Evolutionary conservation across 1,140 invertebrate genomes (phyloP).

Genomic region (Zaprionus ghesquierei): DNA sequence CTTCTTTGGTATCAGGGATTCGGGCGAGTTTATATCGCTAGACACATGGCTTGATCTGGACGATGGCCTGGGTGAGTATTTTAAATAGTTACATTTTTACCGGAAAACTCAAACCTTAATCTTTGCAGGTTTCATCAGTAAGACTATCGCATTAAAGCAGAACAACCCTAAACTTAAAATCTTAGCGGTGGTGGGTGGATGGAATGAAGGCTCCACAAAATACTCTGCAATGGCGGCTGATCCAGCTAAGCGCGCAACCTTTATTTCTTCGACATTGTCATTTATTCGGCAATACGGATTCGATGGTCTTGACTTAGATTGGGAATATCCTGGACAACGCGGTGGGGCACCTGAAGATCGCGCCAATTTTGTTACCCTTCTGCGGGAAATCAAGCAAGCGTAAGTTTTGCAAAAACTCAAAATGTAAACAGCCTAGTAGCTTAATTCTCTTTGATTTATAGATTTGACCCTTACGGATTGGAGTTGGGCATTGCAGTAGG

Average conservation of each 20-base stretch:
- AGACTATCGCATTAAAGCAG: slow-evolving; percentile 82
- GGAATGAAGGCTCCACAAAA: slow-evolving; percentile 87
- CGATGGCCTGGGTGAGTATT: slow-evolving; percentile 61
- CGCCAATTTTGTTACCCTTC: slow-evolving; percentile 83
- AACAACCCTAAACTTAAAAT: slow-evolving; percentile 86
- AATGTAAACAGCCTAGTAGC: neutral
- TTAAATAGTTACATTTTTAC: neutral
- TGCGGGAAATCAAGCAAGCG: slow-evolving; percentile 83
- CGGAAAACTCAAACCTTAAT: neutral
- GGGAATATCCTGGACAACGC: slow-evolving; percentile 86
- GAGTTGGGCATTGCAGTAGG: slow-evolving; percentile 86
- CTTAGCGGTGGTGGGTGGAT: slow-evolving; percentile 89
- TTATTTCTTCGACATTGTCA: slow-evolving; percentile 83
- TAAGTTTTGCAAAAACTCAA: slow-evolving; percentile 50
- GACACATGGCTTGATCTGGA: slow-evolving; percentile 86
- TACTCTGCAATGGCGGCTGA: slow-evolving; percentile 85
- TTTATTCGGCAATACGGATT: slow-evolving; percentile 85
- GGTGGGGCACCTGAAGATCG: slow-evolving; percentile 83
- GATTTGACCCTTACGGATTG: slow-evolving; percentile 81
- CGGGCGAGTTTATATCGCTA: slow-evolving; percentile 83
- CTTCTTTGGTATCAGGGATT: slow-evolving; percentile 85
- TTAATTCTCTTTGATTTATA: slow-evolving; percentile 25
- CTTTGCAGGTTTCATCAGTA: slow-evolving; percentile 50
- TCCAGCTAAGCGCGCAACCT: slow-evolving; percentile 78
- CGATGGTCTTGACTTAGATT: slow-evolving; percentile 88